Evolutionary conservation across 2,888 invertebrate species (phyloP), one percentile per base, ranked within the genome.

Genomic region (Eupsilia transversa): DNA sequence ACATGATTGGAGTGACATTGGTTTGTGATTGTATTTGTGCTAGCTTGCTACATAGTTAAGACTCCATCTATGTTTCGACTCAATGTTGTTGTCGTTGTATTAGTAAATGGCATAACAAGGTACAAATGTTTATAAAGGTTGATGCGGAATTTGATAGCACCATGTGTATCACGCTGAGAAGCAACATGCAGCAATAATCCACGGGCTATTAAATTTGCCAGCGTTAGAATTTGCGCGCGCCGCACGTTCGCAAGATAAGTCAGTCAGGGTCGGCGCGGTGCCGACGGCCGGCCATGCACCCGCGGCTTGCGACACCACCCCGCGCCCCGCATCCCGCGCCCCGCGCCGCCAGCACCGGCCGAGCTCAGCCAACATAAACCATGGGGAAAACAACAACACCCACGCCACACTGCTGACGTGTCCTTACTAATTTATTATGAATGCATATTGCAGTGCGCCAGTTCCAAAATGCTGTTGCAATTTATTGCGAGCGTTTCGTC

Each of bases 281-380:
- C 96, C 96, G 96, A 95, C 93, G 96, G 93, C 95, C 96, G 96
- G 95, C 96, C 96, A 90, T 96, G 96, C 95, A 95, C 96, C 95
- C 95, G 94, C 89, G 89, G 87, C 93, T 94, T 94, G 92, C 94
- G 94, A 93, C 94, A 93, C 92, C 88, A 87, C 89, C 89, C 88
- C 89, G 89, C 88, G 80, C 88, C 52, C 84, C 74, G 87, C 87
- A 56, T 73, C 83, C 84, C 73, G 77, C 72, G 75, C 73, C 86
- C 74, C 81, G 67, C 84, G 83, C 73, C 82, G 70, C 87, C 82
- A 82, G 77, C 87, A 78, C 89, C 78, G 84, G 83, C 84, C 87
- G 82, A 86, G 86, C 90, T 83, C 85, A 83, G 83, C 86, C 89
- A 88, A 87, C 89, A 88, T 87, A 86, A 90, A 88, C 91, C 91